Conservation (phyloP, 30 jellyfish, hydroid and myxozoan genomes). For the Cassiopea xamachana region DNA sequence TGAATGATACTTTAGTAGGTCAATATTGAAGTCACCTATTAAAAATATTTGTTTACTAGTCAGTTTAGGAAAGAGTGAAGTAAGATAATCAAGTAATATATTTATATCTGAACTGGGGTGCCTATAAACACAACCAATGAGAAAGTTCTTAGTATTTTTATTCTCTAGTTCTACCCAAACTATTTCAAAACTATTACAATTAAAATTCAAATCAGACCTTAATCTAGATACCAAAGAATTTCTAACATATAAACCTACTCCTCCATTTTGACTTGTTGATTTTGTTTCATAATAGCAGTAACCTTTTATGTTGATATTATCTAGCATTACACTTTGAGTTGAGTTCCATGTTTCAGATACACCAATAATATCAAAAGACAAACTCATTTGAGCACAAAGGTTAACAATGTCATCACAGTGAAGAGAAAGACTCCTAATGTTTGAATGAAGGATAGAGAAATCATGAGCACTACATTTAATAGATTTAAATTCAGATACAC, state of each 20-base stretch:
- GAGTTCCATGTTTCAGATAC: slow-evolving; percentile 55
- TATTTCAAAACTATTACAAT: slow-evolving; percentile 35
- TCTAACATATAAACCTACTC: slow-evolving; percentile 37
- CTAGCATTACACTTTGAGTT: background rate
- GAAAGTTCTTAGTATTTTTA: background rate
- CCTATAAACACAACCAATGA: slow-evolving; percentile 2
- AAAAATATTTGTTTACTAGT: background rate
- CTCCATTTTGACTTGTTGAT: slow-evolving; percentile 43
- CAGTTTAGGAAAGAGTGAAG: slow-evolving; percentile 12
- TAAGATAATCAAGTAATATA: slow-evolving; percentile 22
- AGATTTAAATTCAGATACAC: background rate
- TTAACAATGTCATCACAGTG: slow-evolving; percentile 53
- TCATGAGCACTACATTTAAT: slow-evolving; percentile 11
- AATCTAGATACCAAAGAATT: slow-evolving; percentile 15
- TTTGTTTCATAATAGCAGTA: slow-evolving; percentile 19
- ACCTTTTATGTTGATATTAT: background rate
- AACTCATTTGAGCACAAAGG: slow-evolving; percentile 20
- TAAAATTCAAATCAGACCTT: slow-evolving; percentile 1
- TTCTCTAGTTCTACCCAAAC: slow-evolving; percentile 45
- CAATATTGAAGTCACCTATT: slow-evolving; percentile 47
- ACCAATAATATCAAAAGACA: slow-evolving; percentile 37
- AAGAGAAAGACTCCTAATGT: slow-evolving; percentile 53
- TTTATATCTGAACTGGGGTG: slow-evolving; percentile 11
- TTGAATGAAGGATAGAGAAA: slow-evolving; percentile 53
- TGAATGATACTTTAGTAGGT: slow-evolving; percentile 32